Base-by-base conservation (phyloP, 2,797 vertebrate species). In the Enteromius treurensis region DNA sequence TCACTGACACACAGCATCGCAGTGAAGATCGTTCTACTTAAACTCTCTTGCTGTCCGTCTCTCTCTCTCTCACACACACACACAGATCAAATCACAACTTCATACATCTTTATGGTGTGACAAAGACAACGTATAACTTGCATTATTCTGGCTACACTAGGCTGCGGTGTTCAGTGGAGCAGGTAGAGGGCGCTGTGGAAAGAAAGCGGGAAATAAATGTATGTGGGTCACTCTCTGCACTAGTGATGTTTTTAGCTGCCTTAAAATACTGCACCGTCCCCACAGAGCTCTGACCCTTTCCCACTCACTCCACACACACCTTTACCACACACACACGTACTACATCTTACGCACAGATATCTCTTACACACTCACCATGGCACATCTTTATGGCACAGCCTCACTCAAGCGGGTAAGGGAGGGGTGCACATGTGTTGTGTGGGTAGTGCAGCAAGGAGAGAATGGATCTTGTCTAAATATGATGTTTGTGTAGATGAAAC, bases 151-250 rank as follows among this genome's bases (percentile, higher is more conserved):
- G 65, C 40, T 37, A 58, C 15, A 69, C 49, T 15, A 21, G 19
- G 23, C 26, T 34, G 81, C 49, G 69, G 37, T 70, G 40, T 67
- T 58, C 75, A 62, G 21, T 47, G 65, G 40, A 70, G 65, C 51
- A 69, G 74, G 49, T 83, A 77, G 81, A 83, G 81, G 65, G 74
- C 14, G 29, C 64, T 83, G 40, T 77, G 55, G 55, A 70, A 73
- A 75, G 21, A 74, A 55, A 82, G 77, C 42, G 68, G 21, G 34
- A 47, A 53, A 62, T 40, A 74, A 47, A 70, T 83, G 80, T 79
- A 94, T 94, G 90, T 94, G 93, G 93, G 92, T 93, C 91, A 92
- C 90, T 90, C 90, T 88, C 91, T 90, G 92, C 89, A 92, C 91
- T 91, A 90, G 89, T 89, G 90, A 91, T 91, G 90, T 92, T 95